Evolutionary conservation across 2,113 vertebrate genomes (phyloP).

Genomic region (Ginglymostoma cirratum): DNA sequence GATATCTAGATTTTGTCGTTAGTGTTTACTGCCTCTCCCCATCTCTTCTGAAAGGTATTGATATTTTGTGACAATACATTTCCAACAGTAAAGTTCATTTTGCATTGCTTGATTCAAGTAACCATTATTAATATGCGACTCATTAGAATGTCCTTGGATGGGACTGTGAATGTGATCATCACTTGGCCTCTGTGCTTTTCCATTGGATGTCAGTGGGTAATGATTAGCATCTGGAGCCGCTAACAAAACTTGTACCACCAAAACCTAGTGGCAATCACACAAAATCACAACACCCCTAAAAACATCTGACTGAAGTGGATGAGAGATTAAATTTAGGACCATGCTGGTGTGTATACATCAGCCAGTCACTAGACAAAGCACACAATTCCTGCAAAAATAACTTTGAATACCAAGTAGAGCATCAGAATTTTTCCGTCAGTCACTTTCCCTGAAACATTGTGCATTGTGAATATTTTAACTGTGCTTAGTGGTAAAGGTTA

Average conservation of each 20-base stretch:
- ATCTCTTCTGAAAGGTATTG: background rate
- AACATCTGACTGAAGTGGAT: background rate
- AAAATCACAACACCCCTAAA: background rate
- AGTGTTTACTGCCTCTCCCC: background rate
- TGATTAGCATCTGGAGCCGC: background rate
- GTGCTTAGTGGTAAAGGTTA: background rate
- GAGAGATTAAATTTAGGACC: background rate
- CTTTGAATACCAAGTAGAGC: background rate
- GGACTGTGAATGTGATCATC: background rate
- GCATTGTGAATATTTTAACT: background rate
- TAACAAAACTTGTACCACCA: background rate
- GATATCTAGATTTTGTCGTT: background rate
- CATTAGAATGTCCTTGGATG: background rate
- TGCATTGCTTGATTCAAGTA: background rate
- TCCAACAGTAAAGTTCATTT: background rate
- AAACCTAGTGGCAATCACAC: background rate
- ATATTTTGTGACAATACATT: background rate
- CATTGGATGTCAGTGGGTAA: too few species aligned
- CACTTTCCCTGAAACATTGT: background rate
- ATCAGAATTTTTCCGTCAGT: background rate
- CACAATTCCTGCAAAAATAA: background rate
- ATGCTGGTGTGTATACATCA: background rate
- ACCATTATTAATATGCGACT: background rate
- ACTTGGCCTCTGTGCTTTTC: background rate
- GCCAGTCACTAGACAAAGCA: background rate